Evolutionary conservation across 2,113 vertebrate genomes (phyloP).

Genomic region (Dromas ardeola): DNA sequence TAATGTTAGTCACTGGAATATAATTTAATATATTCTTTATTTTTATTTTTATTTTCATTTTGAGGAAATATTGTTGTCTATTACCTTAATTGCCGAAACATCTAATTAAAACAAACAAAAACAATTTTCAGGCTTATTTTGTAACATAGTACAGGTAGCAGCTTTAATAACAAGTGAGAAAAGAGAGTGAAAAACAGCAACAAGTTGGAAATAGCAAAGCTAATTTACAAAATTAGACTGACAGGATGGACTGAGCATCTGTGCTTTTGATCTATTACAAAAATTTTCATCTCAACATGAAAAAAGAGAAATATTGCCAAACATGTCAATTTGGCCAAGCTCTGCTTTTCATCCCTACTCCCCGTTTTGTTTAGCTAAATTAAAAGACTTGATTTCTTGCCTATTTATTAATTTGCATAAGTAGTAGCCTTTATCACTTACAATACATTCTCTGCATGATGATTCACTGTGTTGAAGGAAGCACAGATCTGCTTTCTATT

Average conservation of each 20-base stretch:
- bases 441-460: not conserved
- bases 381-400: not conserved
- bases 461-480: not conserved
- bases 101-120: not conserved
- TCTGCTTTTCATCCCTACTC: not conserved
- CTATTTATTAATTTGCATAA: conserved; percentile 25
- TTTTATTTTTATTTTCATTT: not conserved
- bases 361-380: not conserved
- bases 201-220: not conserved
- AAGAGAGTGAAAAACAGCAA: not conserved
- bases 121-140: not conserved
- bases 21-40: not conserved
- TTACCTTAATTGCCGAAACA: not conserved
- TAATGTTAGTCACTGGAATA: not conserved
- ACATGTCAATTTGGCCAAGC: not conserved
- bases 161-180: not conserved
- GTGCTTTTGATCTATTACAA: not conserved
- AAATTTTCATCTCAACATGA: not conserved
- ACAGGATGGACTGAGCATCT: not conserved
- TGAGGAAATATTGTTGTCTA: not conserved
- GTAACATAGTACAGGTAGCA: not conserved
- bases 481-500: not conserved
- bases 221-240: not conserved
- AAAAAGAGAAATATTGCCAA: not conserved
- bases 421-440: not conserved